Conservation (phyloP, 2,113 vertebrate genomes). For the Zosterops hypoxanthus region DNA sequence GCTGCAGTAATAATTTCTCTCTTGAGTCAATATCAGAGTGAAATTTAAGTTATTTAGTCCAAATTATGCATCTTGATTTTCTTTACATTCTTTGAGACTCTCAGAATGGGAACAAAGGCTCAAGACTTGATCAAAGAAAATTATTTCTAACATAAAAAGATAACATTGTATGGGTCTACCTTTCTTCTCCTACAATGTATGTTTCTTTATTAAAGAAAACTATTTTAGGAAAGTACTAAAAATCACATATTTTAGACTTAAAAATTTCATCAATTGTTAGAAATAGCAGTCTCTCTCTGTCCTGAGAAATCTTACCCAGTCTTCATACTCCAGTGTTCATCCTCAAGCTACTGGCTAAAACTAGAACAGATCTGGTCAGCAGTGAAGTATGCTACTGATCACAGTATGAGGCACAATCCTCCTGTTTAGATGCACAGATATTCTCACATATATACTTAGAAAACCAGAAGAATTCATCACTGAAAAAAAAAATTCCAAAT, state of each 20-base stretch:
- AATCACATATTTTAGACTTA: background rate
- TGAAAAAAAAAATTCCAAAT: background rate
- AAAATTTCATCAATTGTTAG: background rate
- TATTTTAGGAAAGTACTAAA: background rate
- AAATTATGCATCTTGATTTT: background rate
- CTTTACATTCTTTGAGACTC: background rate
- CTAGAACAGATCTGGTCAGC: background rate
- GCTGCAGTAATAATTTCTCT: background rate
- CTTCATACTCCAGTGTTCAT: background rate
- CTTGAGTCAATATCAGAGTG: background rate
- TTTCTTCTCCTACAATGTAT: background rate
- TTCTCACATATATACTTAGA: background rate
- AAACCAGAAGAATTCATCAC: background rate
- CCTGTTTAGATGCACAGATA: background rate
- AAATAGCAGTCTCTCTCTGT: background rate
- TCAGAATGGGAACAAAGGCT: background rate
- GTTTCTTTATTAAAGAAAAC: background rate
- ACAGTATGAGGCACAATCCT: fast-evolving
- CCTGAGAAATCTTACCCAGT: background rate
- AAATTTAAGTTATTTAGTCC: background rate
- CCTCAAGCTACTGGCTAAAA: background rate
- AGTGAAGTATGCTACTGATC: background rate
- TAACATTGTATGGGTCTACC: background rate
- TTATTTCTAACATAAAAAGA: background rate
- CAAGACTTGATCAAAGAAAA: background rate